Evolutionary conservation across 2,888 invertebrate genomes (phyloP).

Genomic region (Drosophila barbarae): DNA sequence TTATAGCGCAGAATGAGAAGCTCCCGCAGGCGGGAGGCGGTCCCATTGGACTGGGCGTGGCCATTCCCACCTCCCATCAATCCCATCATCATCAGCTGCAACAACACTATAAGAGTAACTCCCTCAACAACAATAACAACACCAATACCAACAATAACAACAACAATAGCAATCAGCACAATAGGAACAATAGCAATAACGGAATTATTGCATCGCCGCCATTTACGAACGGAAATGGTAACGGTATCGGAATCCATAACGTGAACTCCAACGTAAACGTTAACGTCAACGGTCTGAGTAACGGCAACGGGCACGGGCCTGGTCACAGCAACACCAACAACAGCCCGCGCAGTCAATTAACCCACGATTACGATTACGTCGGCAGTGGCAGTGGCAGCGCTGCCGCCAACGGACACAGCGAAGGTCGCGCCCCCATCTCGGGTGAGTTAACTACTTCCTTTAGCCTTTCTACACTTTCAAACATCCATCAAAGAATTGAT

Average conservation of each 20-base stretch:
- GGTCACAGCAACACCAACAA: slow-evolving; percentile 32
- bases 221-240: slow-evolving; percentile 37
- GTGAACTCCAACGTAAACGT: slow-evolving; percentile 17
- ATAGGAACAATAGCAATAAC: slow-evolving; percentile 56
- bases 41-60: slow-evolving; percentile 21
- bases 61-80: slow-evolving; percentile 29
- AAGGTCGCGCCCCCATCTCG: slow-evolving; percentile 60
- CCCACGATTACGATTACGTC: slow-evolving; percentile 48
- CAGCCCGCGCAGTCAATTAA: slow-evolving; percentile 56
- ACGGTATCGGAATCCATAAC: slow-evolving; percentile 38
- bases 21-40: slow-evolving; percentile 45
- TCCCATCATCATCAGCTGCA: slow-evolving; percentile 44
- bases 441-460: slow-evolving; percentile 56
- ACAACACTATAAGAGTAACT: slow-evolving; percentile 21
- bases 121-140: slow-evolving; percentile 36
- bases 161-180: slow-evolving; percentile 65
- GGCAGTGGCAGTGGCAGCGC: slow-evolving; percentile 29
- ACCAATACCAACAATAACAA: slow-evolving; percentile 44
- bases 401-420: slow-evolving; percentile 57
- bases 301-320: slow-evolving; percentile 34
- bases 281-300: slow-evolving; percentile 16
- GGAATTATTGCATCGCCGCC: slow-evolving; percentile 39
- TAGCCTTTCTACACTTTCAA: background rate
- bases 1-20: slow-evolving; percentile 77
- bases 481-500: slow-evolving; percentile 1